phyloP scores from a whole-genome alignment of 2,888 invertebrate species.

The Cephalotes varians region DNA sequence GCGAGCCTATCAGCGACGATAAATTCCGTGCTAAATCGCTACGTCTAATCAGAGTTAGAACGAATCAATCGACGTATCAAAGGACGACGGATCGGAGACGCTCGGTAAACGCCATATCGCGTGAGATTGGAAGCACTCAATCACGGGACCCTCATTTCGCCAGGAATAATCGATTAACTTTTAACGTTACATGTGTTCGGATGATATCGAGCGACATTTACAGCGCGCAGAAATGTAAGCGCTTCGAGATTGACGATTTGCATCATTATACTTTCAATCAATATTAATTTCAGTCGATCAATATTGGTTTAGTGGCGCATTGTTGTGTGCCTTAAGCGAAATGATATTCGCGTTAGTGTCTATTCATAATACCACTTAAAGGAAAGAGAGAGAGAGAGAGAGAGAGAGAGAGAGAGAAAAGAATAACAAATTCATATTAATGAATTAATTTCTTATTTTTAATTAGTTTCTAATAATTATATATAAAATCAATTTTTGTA shows the following conservation, averaged over 20 bases:
- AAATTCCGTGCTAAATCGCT: constrained; percentile 53
- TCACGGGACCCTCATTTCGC: constrained; percentile 31
- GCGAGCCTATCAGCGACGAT: constrained; percentile 45
- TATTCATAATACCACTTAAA: background rate
- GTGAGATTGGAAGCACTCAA: constrained; percentile 47
- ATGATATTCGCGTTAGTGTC: background rate
- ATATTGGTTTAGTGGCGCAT: constrained; percentile 34
- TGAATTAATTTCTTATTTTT: background rate
- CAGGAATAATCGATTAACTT: constrained; percentile 52
- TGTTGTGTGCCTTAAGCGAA: background rate
- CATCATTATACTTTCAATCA: constrained; percentile 47
- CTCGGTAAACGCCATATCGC: constrained; percentile 47
- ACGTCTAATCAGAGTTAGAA: constrained; percentile 49
- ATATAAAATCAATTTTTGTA: background rate
- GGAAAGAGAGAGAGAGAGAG: background rate
- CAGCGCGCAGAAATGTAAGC: constrained; percentile 41
- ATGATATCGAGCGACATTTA: constrained; percentile 39
- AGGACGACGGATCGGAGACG: constrained; percentile 48
- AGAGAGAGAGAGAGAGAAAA: background rate
- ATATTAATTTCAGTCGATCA: constrained; percentile 38
- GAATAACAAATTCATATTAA: background rate
- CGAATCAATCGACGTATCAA: constrained; percentile 52
- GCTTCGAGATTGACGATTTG: constrained; percentile 35
- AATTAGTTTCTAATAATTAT: background rate
- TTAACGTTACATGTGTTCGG: constrained; percentile 44